A percentile compares a stretch with the other conserved stretches of the same genome.
phyloP scores from a whole-genome alignment of 2,888 invertebrate species.

The Eupithecia dodoneata region DNA sequence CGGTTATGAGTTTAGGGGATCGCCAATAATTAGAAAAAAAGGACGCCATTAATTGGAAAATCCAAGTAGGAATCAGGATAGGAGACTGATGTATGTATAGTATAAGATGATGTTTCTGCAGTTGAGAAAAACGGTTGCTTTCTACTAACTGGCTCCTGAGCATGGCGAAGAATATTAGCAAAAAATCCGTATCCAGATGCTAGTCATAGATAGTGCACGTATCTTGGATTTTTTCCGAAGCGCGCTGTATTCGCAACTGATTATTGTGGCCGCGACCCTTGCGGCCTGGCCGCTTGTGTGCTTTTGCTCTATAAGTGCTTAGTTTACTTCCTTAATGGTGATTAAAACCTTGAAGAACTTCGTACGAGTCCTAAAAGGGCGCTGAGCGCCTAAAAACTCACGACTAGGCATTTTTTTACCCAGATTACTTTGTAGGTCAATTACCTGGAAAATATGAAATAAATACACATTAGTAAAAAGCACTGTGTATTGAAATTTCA shows the following conservation, averaged over 20 bases:
- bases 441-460: slow-evolving; percentile 1
- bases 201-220: too few relatives aligned
- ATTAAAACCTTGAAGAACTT: neutral
- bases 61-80: neutral
- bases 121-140: neutral
- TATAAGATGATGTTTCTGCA: neutral
- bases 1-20: slow-evolving; percentile 51
- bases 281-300: too few relatives aligned
- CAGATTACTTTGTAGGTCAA: neutral
- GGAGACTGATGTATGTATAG: neutral
- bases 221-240: too few relatives aligned
- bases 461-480: neutral
- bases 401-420: neutral
- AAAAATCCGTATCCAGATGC: neutral
- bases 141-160: neutral
- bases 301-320: too few relatives aligned
- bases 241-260: too few relatives aligned
- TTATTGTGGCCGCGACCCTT: too few relatives aligned
- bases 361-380: neutral
- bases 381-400: neutral
- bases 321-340: neutral
- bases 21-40: slow-evolving; percentile 51
- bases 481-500: neutral
- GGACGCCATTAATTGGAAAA: slow-evolving; percentile 7
- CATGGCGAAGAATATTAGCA: neutral